A percentile compares a stretch with the other conserved stretches of the same genome.
phyloP scores from a whole-genome alignment of 2,888 invertebrate genomes.

The Cataglyphis cursor region DNA sequence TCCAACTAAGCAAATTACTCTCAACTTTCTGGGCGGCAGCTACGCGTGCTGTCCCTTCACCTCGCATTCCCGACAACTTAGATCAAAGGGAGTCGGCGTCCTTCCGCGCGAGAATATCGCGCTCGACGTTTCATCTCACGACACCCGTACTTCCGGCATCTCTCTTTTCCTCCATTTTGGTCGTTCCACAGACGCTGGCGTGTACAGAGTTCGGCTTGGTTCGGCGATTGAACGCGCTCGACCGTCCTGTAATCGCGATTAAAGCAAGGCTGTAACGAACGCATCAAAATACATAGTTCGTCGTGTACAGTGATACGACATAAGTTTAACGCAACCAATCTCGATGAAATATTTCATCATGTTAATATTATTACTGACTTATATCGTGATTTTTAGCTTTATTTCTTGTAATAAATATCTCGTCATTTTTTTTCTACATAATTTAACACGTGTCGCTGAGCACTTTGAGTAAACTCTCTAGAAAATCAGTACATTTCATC shows the following conservation, averaged over 20 bases:
- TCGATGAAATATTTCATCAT: neutral
- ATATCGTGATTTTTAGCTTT: neutral
- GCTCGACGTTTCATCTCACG: constrained; percentile 53
- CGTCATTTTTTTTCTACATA: neutral
- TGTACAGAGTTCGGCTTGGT: constrained; percentile 17
- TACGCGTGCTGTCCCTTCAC: constrained; percentile 78
- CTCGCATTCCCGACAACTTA: constrained; percentile 82
- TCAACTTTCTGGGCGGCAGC: constrained; percentile 78
- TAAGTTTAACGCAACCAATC: constrained; percentile 31
- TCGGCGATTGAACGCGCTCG: constrained; percentile 34
- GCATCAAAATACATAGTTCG: constrained; percentile 54
- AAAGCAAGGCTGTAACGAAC: constrained; percentile 39
- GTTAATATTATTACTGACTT: neutral
- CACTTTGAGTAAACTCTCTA: neutral
- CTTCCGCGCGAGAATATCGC: constrained; percentile 57
- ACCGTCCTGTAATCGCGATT: constrained; percentile 48
- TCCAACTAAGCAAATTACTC: constrained; percentile 84
- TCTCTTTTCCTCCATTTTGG: constrained; percentile 59
- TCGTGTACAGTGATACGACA: neutral
- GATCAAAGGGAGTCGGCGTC: constrained; percentile 79
- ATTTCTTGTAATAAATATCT: constrained; percentile 13
- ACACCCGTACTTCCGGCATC: constrained; percentile 45
- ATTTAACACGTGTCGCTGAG: neutral
- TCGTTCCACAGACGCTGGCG: constrained; percentile 56
- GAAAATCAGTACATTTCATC: constrained; percentile 21